Base-by-base conservation (phyloP, 2,888 invertebrate species). In the Camponotus fellah region DNA sequence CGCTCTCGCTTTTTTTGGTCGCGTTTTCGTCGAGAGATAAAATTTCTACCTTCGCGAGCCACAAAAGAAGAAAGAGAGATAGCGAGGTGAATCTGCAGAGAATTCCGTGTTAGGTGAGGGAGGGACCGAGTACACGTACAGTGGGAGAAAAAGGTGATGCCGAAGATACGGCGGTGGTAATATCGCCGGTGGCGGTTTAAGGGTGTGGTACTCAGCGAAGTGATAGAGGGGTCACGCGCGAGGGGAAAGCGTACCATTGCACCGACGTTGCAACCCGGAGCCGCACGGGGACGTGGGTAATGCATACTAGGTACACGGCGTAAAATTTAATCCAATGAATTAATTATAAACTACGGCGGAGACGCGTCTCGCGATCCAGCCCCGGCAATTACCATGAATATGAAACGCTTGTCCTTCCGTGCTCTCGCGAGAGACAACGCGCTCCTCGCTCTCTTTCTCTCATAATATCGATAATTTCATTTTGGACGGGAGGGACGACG, bases 261-360 rank as follows among this genome's bases (percentile, higher is more conserved):
- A 69, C 40, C 49, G 68, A 37, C 69, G 34, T 34, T 46, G 56
- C 82, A 66, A 75, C 80, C 17, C 26, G 43, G 64, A 32, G 34
- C 34, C 46, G 68, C 64, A 76, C 17, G 17, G 46, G 71, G 79
- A 80, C 26, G 81, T 68, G 43, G 71, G 87, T 88, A 92, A 92
- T 92, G 91, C 91, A 92, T 92, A 92, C 89, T 86, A 85, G 90
- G 87, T 89, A 90, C 89, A 89, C 66, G 88, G 86, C 90, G 90
- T 91, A 91, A 92, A 92, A 91, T 92, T 93, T 93, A 92, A 92
- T 93, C 89, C 92, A 91, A 93, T 93, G 93, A 93, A 93, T 93
- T 93, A 93, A 93, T 93, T 93, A 93, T 91, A 92, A 92, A 92
- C 91, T 92, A 87, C 82, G 88, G 89, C 87, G 88, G 88, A 53